These are phyloP conservation scores for Apomyelois bistriatella DNA, from an alignment of 2,888 invertebrate genomes.

Conservation along the genomic window DNA sequence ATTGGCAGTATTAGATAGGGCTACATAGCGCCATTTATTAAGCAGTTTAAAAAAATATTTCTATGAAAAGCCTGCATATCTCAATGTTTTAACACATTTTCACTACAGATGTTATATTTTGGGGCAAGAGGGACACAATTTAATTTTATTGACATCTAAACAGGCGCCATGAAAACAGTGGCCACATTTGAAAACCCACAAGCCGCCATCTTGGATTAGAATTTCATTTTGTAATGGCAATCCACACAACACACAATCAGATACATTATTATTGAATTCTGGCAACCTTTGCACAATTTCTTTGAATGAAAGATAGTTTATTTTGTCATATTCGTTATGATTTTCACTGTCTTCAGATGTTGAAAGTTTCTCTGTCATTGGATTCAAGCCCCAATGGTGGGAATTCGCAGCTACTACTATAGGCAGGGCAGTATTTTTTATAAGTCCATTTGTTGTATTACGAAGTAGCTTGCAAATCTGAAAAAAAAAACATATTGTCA, in stretches of 20 bases:
- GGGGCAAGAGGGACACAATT: conserved; percentile 63
- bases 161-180: conserved; percentile 82
- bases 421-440: conserved; percentile 67
- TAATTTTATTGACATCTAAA: conserved; percentile 77
- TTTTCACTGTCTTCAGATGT: conserved; percentile 23
- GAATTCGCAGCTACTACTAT: conserved; percentile 62
- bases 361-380: conserved; percentile 26
- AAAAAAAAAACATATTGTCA: conserved; percentile 24
- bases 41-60: too few species aligned
- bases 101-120: conserved; percentile 23
- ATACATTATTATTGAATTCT: conserved; percentile 36
- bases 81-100: too few species aligned
- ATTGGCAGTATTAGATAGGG: too few species aligned
- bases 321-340: conserved; percentile 18
- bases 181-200: conserved; percentile 82
- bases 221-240: conserved; percentile 80
- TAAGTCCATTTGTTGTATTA: conserved; percentile 40
- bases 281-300: conserved; percentile 46
- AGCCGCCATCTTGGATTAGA: conserved; percentile 80
- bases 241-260: conserved; percentile 78
- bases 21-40: too few species aligned
- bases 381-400: conserved; percentile 73
- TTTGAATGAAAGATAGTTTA: conserved; percentile 33
- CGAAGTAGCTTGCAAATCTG: conserved; percentile 65
- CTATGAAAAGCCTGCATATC: too few species aligned